Evolutionary conservation across 2,797 vertebrate species (phyloP).

Genomic region (Chiroxiphia lanceolata): DNA sequence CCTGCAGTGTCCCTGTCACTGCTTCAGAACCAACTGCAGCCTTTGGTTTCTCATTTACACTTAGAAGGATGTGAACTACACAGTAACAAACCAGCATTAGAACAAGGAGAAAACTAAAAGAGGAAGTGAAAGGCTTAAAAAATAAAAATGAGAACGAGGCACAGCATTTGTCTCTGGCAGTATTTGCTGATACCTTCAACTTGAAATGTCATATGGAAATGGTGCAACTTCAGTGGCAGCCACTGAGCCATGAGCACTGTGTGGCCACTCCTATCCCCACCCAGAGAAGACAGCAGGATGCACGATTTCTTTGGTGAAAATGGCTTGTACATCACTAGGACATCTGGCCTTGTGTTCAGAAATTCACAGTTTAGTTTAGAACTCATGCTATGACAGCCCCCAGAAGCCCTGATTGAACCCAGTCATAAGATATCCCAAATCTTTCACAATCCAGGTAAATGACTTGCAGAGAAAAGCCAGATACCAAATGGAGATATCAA

Average conservation of each 20-base stretch:
- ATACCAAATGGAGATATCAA: background rate
- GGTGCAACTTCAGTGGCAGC: background rate
- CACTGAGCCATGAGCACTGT: background rate
- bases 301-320: background rate
- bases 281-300: background rate
- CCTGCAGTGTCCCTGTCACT: background rate
- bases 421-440: rapidly evolving
- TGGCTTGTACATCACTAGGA: background rate
- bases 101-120: background rate
- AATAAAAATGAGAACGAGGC: background rate
- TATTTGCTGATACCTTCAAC: background rate
- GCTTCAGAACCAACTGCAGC: background rate
- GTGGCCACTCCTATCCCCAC: background rate
- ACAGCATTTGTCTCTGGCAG: background rate
- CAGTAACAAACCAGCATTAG: background rate
- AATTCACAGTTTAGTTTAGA: background rate
- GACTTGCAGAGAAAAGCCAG: background rate
- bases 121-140: conserved; percentile 34
- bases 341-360: too few species aligned
- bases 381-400: rapidly evolving
- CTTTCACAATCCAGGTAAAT: background rate
- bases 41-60: background rate
- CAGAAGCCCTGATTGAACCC: background rate
- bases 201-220: background rate
- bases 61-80: background rate